Evolutionary conservation across 2,797 vertebrate species (phyloP), one percentile per base, ranked within the genome.

Genomic region (Octomys mimax): DNA sequence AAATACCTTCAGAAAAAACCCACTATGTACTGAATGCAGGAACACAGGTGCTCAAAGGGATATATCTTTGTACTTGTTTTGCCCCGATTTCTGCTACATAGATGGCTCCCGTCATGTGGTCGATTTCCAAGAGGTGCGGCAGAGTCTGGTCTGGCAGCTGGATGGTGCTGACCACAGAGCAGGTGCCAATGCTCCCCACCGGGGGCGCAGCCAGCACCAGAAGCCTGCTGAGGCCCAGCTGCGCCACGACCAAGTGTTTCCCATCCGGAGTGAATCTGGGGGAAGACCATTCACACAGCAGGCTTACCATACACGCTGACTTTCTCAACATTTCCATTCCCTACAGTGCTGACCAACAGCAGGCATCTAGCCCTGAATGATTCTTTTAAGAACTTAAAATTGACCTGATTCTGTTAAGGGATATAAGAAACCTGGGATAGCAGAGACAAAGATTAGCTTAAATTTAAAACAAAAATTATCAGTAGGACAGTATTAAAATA

Each of bases 41-140:
- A 49, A 95, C 84, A 26, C 18, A n/a, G 68, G 96, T 95, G 95
- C 36, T 96, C 96, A 97, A 97, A 3, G 99, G 99, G 6, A 99
- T 91, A 0, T 99, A 99, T 98, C 99, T 99, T 97, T 99, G 99
- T n/a, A 99, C 99, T 98, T 99, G 99, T 94, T 98, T 98, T 2
- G 99, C 99, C 90, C 99, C 99, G 2, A 99, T 99, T 98, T 99
- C 99, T 6, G 99, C 99, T 68, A 99, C 99, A 4, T 99, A 99
- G 96, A 99, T 95, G 2, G 99, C 99, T 81, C 99, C 99, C 0
- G 98, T 99, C 96, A 98, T 99, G 92, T 98, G 95, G 92, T 99
- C 99, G 46, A 99, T 95, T 79, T 99, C 99, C 62, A 99, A 98
- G 89, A 99, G 98, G 95, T 99, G 99, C 0, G 99, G 99, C 83